Evolutionary conservation across 2,888 invertebrate species (phyloP).

Genomic region (Orgyia antiqua): DNA sequence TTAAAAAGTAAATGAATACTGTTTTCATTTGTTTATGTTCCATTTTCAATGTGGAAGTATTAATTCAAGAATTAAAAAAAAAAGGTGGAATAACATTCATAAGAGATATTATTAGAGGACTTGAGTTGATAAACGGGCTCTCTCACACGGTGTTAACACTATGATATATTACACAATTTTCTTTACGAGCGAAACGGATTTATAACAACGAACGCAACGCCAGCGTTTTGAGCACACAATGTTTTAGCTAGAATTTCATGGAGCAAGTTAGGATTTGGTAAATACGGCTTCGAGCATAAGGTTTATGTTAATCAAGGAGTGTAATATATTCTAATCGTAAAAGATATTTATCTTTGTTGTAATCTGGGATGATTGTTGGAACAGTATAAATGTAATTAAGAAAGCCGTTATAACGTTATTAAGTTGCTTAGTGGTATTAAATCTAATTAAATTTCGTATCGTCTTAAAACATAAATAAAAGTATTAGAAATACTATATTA

Average conservation of each 20-base stretch:
- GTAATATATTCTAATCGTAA: conserved; percentile 19
- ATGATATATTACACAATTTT: conserved; percentile 71
- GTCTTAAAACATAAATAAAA: too few relatives aligned
- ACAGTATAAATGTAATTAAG: conserved; percentile 15
- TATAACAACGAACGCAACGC: conserved; percentile 44
- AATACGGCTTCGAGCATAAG: conserved; percentile 16
- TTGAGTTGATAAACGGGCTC: conserved; percentile 62
- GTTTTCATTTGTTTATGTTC: conserved; percentile 11
- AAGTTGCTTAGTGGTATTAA: conserved; percentile 2
- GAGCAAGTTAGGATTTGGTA: conserved; percentile 12
- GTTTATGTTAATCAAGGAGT: conserved; percentile 20
- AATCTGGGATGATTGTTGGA: conserved; percentile 11
- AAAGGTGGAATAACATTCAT: conserved; percentile 33
- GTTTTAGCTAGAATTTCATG: conserved; percentile 24
- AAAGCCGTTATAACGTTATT: conserved; percentile 9
- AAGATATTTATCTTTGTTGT: conserved; percentile 15
- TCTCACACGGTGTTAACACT: conserved; percentile 57
- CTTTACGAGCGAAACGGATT: conserved; percentile 65
- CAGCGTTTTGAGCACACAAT: conserved; percentile 41
- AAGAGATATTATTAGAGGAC: conserved; percentile 53
- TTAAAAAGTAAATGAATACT: neutral
- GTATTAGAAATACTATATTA: too few relatives aligned
- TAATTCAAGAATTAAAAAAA: too few relatives aligned
- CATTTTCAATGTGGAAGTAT: conserved; percentile 12
- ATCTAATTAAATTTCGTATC: conserved; percentile 7